Percentiles rank a stretch among this genome's conserved stretches.
These are phyloP conservation scores for Kradibia gibbosae DNA, from an alignment of 1,140 invertebrate species.

Conservation along the genomic window DNA sequence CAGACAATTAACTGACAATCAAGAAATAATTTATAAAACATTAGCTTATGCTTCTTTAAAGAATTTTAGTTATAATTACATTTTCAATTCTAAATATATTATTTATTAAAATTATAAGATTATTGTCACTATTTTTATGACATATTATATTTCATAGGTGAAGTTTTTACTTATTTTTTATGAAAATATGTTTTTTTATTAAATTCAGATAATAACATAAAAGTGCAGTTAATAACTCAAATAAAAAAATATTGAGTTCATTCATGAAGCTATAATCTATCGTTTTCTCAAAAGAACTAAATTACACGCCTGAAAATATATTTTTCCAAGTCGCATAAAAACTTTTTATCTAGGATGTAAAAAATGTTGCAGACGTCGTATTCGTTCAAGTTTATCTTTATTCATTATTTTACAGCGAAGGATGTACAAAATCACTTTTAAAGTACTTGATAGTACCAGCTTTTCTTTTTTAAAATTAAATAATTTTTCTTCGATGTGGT, in stretches of 20 bases:
- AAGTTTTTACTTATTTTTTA: no score
- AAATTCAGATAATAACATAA: no score
- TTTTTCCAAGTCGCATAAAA: neutral
- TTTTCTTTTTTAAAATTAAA: constrained; percentile 7
- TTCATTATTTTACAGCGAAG: constrained; percentile 38
- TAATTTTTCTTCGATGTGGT: neutral
- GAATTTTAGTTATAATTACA: no score
- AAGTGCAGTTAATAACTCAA: neutral
- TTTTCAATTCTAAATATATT: no score
- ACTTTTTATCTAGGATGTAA: constrained; percentile 40
- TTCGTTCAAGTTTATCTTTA: constrained; percentile 11
- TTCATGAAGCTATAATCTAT: neutral
- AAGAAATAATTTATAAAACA: no score
- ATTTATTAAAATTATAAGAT: no score
- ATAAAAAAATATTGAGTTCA: neutral
- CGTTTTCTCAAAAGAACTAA: neutral
- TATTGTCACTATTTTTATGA: no score
- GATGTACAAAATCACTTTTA: constrained; percentile 33
- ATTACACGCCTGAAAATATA: neutral
- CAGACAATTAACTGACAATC: no score
- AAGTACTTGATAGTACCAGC: constrained; percentile 18
- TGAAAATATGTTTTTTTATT: no score
- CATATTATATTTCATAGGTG: no score
- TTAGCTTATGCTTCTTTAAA: no score
- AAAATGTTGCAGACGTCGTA: neutral